A percentile compares a stretch with the other conserved stretches of the same genome.
phyloP scores from a whole-genome alignment of 37 sponge, comb jelly and placozoan species.

The Bolinopsis microptera region DNA sequence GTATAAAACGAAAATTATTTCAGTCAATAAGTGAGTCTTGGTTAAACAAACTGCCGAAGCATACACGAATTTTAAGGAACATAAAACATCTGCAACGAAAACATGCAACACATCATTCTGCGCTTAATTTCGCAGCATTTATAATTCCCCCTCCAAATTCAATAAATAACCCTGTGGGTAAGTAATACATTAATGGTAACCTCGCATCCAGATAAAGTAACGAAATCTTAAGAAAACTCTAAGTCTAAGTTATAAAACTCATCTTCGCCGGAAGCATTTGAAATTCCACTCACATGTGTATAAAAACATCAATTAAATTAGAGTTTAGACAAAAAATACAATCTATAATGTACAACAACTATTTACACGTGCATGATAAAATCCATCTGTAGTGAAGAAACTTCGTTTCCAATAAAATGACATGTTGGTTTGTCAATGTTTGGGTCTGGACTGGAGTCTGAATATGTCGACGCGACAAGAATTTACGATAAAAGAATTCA shows the following conservation, averaged over 20 bases:
- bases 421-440: not conserved
- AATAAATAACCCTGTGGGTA: not conserved
- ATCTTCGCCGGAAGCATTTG: not conserved
- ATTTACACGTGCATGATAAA: constrained; percentile 5
- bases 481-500: not conserved
- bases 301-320: constrained; percentile 12
- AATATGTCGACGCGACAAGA: not conserved
- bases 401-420: not conserved
- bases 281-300: not conserved
- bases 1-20: too few species aligned
- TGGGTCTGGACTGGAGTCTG: not conserved
- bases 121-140: not conserved
- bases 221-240: too few species aligned
- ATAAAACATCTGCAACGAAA: not conserved
- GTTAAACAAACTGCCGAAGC: too few species aligned
- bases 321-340: not conserved
- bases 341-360: not conserved
- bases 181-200: not conserved
- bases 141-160: not conserved
- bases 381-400: not conserved
- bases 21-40: too few species aligned
- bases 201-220: not conserved
- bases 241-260: not conserved
- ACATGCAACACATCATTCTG: not conserved
- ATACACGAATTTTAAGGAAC: not conserved